Evolutionary conservation across 2,113 vertebrate genomes (phyloP), one percentile per base, ranked within the genome.

Genomic region (Coptodon rendalli): DNA sequence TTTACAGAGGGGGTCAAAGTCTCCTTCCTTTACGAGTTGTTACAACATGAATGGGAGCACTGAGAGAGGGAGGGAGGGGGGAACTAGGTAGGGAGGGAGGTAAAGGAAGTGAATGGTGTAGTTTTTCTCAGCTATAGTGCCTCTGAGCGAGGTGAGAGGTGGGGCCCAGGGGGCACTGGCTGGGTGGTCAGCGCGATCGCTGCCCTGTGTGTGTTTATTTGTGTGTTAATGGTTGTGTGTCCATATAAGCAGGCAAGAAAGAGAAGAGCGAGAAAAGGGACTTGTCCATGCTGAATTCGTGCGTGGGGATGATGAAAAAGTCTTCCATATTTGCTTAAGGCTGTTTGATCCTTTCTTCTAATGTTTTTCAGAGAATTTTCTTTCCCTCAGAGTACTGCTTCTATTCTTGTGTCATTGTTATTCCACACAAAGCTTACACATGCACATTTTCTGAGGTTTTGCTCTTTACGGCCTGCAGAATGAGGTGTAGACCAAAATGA

Each of bases 21-120:
- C 95, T 94, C 93, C 85, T 94, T 91, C 91, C 93, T 97, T 97
- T 96, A 97, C 56, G 93, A 96, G 95, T 96, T 95, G 95, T 96
- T 96, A 94, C 94, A 93, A 96, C 96, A 96, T 95, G 95, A 96
- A 95, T 94, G 92, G 93, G 94, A 95, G 94, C 92, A 95, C 87
- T 76, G 86, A 94, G 86, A 85, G 87, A 83, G 57, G 68, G 87
- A 82, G 87, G 50, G 85, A 56, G 71, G 61, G 86, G 86, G 86
- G 24, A 52, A 86, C 76, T 36, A 91, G 82, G 83, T 71, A 86
- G 54, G 66, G 84, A 90, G 80, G 45, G 53, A 90, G 88, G 82
- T 79, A 92, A 54, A 95, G 95, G 95, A 96, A 97, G 95, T 93
- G 86, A 91, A 90, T 86, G 88, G 96, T 96, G 94, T 94, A 95